Base-by-base conservation (phyloP, 2,888 invertebrate species). In the Heliconius aoede region DNA sequence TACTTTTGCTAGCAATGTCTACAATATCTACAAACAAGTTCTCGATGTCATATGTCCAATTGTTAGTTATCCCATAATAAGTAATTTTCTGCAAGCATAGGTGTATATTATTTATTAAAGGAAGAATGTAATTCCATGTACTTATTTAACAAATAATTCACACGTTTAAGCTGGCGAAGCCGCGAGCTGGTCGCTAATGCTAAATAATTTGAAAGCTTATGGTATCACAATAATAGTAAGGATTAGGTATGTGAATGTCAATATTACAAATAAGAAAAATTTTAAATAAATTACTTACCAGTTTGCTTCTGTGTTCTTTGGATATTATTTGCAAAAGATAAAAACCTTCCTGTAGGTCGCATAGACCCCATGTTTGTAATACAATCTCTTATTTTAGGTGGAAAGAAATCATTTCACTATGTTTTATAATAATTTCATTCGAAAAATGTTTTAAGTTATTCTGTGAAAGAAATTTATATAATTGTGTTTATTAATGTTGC, bases 321-420 rank as follows among this genome's bases (percentile, higher is more conserved):
- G 83, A 95, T 95, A 86, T 95, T 95, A 84, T 94, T 95, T 18
- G 95, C 90, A 85, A 95, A 95, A 67, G 95, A 95, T 82, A 95
- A 91, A 85, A 95, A 95, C 85, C 95, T 91, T 86, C 95, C 95
- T 80, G 95, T 94, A 84, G 95, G 95, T 85, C 95, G 95, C 92
- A 95, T 94, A 83, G 95, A 95, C 85, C 95, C 95, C 95, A 95
- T 95, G 83, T 88, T 91, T 83, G 71, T 65, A 80, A 79, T 62
- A 72, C 76, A 71, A 79, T 73, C 76, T 80, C 77, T 83, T 81
- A 82, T 86, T 86, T 88, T 82, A 86, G 84, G 80, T 81, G 72
- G 80, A 86, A 87, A 88, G 80, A 86, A 87, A 88, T 78, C 89
- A 90, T 90, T 84, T 87, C 86, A 76, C 55, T 30, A 24, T 36